A percentile compares a stretch with the other conserved stretches of the same genome.
These are phyloP conservation scores for Syngnathus typhle DNA, from an alignment of 2,113 vertebrate species.

Conservation along the genomic window DNA sequence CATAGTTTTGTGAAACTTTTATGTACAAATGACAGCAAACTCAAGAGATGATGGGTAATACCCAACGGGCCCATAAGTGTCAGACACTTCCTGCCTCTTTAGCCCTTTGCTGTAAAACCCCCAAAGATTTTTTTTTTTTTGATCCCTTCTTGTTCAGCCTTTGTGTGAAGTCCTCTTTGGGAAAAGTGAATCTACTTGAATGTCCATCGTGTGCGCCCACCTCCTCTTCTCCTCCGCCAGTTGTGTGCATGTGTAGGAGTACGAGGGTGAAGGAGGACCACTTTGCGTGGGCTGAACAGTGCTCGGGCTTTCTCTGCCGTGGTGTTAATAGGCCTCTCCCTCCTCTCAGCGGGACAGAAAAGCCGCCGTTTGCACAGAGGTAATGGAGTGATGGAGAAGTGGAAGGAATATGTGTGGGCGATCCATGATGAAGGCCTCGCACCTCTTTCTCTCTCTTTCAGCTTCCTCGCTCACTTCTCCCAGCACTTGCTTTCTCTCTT, in stretches of 20 bases:
- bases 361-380: constrained; percentile 70
- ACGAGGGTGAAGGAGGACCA: constrained; percentile 62
- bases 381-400: constrained; percentile 69
- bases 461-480: constrained; percentile 27
- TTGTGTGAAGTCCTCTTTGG: constrained; percentile 7
- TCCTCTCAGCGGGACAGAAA: constrained; percentile 64
- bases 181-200: constrained; percentile 29
- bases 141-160: not conserved
- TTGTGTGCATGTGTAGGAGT: constrained; percentile 57
- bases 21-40: no score
- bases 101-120: constrained; percentile 4
- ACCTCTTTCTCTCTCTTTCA: constrained; percentile 43
- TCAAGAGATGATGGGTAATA: constrained; percentile 6
- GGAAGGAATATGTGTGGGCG: constrained; percentile 68
- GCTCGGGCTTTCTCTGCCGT: constrained; percentile 53
- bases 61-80: constrained; percentile 19
- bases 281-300: constrained; percentile 63
- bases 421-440: constrained; percentile 52
- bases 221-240: constrained; percentile 46
- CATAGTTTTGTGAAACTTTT: no score
- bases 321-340: constrained; percentile 68
- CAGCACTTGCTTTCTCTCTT: constrained; percentile 24
- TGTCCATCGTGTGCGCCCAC: constrained; percentile 43
- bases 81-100: not conserved
- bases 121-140: no score